Base-by-base conservation (phyloP, 37 sponge, comb jelly and placozoan genomes). In the Dysidea cf. avara region DNA sequence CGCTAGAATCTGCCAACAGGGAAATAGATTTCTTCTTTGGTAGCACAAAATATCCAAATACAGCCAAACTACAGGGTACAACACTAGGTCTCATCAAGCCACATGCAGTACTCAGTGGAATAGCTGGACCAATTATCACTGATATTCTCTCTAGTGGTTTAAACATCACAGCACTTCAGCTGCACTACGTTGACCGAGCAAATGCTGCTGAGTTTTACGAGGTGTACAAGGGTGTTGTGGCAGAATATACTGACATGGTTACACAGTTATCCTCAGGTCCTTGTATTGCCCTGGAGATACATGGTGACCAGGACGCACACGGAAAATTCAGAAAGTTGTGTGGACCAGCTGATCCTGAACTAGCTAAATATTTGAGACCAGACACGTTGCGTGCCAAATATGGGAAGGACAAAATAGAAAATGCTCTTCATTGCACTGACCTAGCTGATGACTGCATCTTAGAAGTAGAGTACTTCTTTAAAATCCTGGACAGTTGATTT, bases 381-480 rank as follows among this genome's bases (percentile, higher is more conserved):
- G 31, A 94, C 68, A 94, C 92, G 11, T 64, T 97, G 20, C 70
- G 99, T 54, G 99, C 99, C 17, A 82, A 78, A 64, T 97, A 83
- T 79, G 99, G 99, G 0, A 65, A 66, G 36, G 90, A 97, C 76
- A 97, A 91, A 73, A 74, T 97, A 32, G 70, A 71, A 65, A 97
- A 97, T 83, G 95, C 86, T 24, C 58, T 97, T 2, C 99, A 97
- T 78, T 97, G 99, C 60, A 91, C 94, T 38, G 99, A 97, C 77
- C 81, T 97, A 0, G 89, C 94, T 12, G 99, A 97, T 12, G 99
- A 97, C 71, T 81, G 76, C 25, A 36, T 55, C 2, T 74, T 97
- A 26, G 99, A 97, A 59, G 83, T 92, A 28, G 86, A 93, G 72
- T 93, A 93, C 68, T 88, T 93, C 75, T 93, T 93, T 72, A 75